A percentile compares a stretch with the other conserved stretches of the same genome.
These are phyloP conservation scores for Eudasyphora cyanicolor DNA, from an alignment of 2,888 invertebrate genomes.

Conservation along the genomic window DNA sequence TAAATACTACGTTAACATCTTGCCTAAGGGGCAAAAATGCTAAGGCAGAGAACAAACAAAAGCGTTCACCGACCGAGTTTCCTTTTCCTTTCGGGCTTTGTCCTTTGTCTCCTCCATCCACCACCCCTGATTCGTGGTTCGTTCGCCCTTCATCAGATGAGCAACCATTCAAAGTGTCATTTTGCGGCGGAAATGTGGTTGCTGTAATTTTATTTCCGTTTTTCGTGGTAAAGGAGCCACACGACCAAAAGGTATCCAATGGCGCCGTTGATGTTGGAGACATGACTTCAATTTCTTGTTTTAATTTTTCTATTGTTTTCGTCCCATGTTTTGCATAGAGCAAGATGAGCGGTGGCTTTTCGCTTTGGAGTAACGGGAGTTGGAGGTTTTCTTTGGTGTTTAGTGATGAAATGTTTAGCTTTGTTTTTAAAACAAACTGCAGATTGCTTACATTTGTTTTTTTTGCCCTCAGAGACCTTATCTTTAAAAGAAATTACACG, in stretches of 20 bases:
- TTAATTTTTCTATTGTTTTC: conserved; percentile 35
- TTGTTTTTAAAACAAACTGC: too few relatives aligned
- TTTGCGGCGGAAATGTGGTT: conserved; percentile 77
- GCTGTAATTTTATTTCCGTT: conserved; percentile 43
- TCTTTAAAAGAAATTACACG: conserved; percentile 59
- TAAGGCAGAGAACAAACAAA: conserved; percentile 66
- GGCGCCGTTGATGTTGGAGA: conserved; percentile 32
- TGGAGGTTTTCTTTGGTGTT: conserved; percentile 13
- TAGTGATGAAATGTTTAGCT: background rate
- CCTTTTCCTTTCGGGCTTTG: conserved; percentile 22
- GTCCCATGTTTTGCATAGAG: conserved; percentile 47
- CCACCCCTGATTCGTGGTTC: conserved; percentile 63
- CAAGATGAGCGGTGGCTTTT: background rate
- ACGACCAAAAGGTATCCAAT: conserved; percentile 65
- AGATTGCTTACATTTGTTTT: too few relatives aligned
- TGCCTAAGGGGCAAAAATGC: conserved; percentile 40
- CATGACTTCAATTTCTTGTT: conserved; percentile 4
- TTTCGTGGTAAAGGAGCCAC: conserved; percentile 4
- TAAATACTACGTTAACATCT: conserved; percentile 67
- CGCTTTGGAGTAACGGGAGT: conserved; percentile 23
- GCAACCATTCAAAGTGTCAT: conserved; percentile 73
- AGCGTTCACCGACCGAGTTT: conserved; percentile 74
- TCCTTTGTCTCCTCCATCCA: conserved; percentile 50
- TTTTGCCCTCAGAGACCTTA: too few relatives aligned
- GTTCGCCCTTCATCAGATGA: background rate